phyloP scores from a whole-genome alignment of 2,797 vertebrate species.

The Pseudocheirus occidentalis region DNA sequence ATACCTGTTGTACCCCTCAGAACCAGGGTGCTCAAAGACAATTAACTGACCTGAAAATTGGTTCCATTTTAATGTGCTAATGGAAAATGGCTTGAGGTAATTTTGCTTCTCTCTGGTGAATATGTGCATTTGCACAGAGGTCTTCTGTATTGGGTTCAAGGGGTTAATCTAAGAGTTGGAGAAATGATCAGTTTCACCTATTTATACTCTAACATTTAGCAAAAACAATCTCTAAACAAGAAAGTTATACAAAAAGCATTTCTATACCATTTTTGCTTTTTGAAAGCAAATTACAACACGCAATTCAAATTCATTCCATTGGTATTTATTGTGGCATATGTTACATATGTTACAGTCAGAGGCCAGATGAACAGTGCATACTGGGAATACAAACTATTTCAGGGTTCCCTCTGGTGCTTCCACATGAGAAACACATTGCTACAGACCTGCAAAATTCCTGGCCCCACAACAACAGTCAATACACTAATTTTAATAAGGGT shows the following conservation, averaged over 20 bases:
- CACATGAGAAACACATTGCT: not conserved
- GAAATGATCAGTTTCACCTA: not conserved
- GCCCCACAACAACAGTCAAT: not conserved
- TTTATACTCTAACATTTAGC: not conserved
- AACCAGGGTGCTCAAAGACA: not conserved
- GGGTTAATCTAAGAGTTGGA: not conserved
- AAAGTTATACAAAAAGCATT: not conserved
- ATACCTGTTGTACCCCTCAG: not conserved
- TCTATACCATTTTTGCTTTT: not conserved
- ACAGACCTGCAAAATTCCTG: not conserved
- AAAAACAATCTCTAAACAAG: not conserved
- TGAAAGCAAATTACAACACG: not conserved
- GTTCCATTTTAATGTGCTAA: not conserved
- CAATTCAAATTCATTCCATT: not conserved
- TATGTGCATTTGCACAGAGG: not conserved
- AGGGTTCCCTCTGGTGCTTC: not conserved
- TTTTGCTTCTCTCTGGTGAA: conserved; percentile 5
- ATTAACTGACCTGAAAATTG: not conserved
- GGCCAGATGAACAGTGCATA: not conserved
- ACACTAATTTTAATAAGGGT: not conserved
- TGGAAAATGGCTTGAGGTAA: not conserved
- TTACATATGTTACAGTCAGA: not conserved
- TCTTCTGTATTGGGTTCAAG: not conserved
- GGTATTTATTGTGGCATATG: not conserved
- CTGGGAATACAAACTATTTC: not conserved